Percentiles rank a stretch among this genome's conserved stretches.
phyloP scores from a whole-genome alignment of 2,113 vertebrate species.

The Burhinus bistriatus region DNA sequence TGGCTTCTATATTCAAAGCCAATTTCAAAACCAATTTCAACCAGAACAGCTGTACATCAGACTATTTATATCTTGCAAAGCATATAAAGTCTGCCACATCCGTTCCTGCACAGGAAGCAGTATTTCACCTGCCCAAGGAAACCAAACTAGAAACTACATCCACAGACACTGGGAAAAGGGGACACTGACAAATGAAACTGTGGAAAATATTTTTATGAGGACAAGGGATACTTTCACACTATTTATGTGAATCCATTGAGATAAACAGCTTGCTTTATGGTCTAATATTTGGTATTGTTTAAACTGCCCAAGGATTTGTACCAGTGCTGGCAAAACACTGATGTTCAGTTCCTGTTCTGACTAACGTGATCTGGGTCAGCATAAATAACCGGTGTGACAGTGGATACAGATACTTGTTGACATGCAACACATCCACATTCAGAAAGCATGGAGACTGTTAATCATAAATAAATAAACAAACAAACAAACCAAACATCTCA shows the following conservation, averaged over 20 bases:
- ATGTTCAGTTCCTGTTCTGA: neutral
- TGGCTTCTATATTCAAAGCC: neutral
- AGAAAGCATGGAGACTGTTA: neutral
- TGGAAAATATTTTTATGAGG: neutral
- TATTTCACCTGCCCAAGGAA: neutral
- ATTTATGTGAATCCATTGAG: neutral
- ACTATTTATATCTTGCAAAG: neutral
- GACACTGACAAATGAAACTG: neutral
- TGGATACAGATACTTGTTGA: neutral
- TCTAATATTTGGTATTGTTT: neutral
- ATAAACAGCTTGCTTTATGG: neutral
- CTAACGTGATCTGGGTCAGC: neutral
- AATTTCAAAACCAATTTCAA: neutral
- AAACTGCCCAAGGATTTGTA: neutral
- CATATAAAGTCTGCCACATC: neutral
- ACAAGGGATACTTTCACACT: neutral
- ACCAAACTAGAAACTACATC: neutral
- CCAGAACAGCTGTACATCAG: neutral
- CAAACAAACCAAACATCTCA: neutral
- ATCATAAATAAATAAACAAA: neutral
- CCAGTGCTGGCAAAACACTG: neutral
- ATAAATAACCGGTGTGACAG: neutral
- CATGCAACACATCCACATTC: neutral
- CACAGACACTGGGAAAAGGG: neutral
- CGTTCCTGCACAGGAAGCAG: neutral